A percentile compares a stretch with the other conserved stretches of the same genome.
phyloP scores from a whole-genome alignment of 92 coral and sea anemone genomes.

The Zoanthus sansibaricus region DNA sequence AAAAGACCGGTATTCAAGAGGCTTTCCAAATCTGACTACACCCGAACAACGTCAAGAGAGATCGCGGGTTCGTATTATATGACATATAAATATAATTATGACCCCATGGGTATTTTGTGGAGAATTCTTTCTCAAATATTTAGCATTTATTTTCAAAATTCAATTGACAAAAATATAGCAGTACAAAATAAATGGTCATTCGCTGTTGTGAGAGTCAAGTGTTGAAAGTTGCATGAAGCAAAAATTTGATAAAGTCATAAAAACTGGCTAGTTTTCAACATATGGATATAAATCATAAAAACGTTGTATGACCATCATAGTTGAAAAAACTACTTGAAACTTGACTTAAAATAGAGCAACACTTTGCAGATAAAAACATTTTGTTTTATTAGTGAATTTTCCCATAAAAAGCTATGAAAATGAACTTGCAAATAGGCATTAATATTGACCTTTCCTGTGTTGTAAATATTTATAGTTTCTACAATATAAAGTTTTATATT shows the following conservation, averaged over 20 bases:
- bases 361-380: background rate
- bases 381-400: too few relatives aligned
- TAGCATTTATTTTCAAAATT: background rate
- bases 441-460: background rate
- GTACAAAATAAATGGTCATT: background rate
- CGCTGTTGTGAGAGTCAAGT: background rate
- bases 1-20: too few relatives aligned
- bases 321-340: background rate
- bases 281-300: background rate
- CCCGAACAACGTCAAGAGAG: too few relatives aligned
- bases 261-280: background rate
- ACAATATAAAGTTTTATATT: conserved; percentile 13
- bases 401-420: background rate
- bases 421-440: too few relatives aligned
- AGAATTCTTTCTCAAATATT: conserved; percentile 27
- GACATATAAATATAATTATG: conserved; percentile 2
- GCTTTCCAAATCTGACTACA: too few relatives aligned
- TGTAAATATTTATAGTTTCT: conserved; percentile 15
- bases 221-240: background rate
- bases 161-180: background rate
- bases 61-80: too few relatives aligned
- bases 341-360: background rate
- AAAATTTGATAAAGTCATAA: background rate
- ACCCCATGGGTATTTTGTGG: conserved; percentile 38
- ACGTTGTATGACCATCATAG: background rate